Evolutionary conservation across 2,113 vertebrate genomes (phyloP).

Genomic region (Ictalurus furcatus): DNA sequence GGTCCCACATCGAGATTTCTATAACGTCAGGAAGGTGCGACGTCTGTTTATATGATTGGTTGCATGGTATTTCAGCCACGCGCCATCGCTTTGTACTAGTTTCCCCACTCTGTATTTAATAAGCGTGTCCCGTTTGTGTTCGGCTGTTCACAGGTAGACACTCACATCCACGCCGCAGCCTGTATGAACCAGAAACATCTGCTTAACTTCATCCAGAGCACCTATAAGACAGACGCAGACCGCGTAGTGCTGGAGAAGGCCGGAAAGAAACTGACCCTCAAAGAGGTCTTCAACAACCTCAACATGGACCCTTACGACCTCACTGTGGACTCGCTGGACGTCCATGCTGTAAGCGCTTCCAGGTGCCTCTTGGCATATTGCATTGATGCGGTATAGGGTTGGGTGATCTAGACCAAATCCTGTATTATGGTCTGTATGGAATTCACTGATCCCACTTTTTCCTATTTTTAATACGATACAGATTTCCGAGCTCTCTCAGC

Average conservation of each 20-base stretch:
- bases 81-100: background rate
- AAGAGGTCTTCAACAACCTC: slow-evolving; percentile 87
- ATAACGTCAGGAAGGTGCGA: slow-evolving; percentile 95
- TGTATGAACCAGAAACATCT: slow-evolving; percentile 99
- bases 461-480: background rate
- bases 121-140: background rate
- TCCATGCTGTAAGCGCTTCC: slow-evolving; percentile 82
- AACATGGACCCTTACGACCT: slow-evolving; percentile 96
- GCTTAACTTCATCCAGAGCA: slow-evolving; percentile 90
- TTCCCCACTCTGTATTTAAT: background rate
- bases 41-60: background rate
- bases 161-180: slow-evolving; percentile 94
- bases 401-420: background rate
- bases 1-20: slow-evolving; percentile 95
- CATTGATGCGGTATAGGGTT: background rate
- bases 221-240: slow-evolving; percentile 83
- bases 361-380: background rate
- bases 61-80: background rate
- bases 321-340: slow-evolving; percentile 96
- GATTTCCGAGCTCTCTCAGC: background rate
- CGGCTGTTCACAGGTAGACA: slow-evolving; percentile 86
- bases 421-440: background rate
- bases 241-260: slow-evolving; percentile 83
- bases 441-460: background rate
- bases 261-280: slow-evolving; percentile 81